phyloP scores from a whole-genome alignment of 2,113 vertebrate species.

The Pterocles gutturalis region DNA sequence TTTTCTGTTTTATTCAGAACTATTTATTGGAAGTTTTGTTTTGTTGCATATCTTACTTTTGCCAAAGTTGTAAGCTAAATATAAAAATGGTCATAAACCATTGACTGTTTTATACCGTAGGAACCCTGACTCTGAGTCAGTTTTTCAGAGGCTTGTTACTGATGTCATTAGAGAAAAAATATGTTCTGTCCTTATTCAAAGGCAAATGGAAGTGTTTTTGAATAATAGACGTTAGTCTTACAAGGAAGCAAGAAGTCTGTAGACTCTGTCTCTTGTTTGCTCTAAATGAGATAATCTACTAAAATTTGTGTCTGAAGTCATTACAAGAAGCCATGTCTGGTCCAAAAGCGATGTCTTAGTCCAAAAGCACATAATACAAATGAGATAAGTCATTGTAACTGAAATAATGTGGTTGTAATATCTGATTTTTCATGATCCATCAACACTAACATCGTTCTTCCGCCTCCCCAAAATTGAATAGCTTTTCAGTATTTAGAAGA shows the following conservation, averaged over 20 bases:
- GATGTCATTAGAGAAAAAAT: neutral
- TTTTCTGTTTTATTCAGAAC: neutral
- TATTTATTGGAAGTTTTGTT: neutral
- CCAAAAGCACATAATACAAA: neutral
- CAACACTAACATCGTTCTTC: neutral
- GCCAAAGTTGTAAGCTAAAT: neutral
- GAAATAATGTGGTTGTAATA: conserved; percentile 4
- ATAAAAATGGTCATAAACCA: neutral
- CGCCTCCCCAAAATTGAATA: neutral
- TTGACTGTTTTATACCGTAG: neutral
- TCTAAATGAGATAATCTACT: conserved; percentile 49
- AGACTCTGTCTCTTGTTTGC: conserved; percentile 3
- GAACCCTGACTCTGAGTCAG: neutral
- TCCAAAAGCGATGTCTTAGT: neutral
- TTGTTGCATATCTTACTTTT: neutral
- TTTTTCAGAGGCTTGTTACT: neutral
- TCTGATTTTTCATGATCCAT: neutral
- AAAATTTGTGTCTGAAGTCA: conserved; percentile 36
- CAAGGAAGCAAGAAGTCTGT: neutral
- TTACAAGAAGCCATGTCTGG: conserved; percentile 2
- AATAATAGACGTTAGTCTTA: neutral
- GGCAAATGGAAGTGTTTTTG: conserved; percentile 11
- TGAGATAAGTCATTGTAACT: neutral
- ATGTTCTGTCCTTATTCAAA: neutral
- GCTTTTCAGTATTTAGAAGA: neutral